Conservation (phyloP, 2,888 invertebrate genomes). For the Tortrix viridana region DNA sequence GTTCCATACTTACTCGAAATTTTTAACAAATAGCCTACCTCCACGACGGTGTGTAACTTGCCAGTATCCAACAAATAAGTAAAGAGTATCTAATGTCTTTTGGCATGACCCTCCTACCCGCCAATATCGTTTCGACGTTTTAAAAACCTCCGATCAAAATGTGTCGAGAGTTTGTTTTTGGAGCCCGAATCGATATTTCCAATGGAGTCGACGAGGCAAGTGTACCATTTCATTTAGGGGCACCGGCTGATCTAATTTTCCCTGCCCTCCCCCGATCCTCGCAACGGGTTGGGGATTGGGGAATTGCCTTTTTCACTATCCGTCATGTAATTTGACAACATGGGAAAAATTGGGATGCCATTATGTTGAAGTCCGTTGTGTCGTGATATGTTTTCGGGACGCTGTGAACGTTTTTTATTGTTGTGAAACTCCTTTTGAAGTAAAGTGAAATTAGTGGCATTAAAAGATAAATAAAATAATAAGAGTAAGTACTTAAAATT, state of each 20-base stretch:
- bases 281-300: constrained; percentile 27
- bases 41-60: no score
- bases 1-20: no score
- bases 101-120: no score
- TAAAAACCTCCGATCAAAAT: neutral
- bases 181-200: constrained; percentile 31
- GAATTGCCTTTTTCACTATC: constrained; percentile 37
- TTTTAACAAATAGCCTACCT: no score
- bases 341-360: constrained; percentile 22
- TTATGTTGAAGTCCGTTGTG: constrained; percentile 24
- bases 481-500: no score
- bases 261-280: constrained; percentile 27
- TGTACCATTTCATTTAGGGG: constrained; percentile 36
- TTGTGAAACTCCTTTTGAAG: neutral
- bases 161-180: constrained; percentile 24
- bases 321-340: constrained; percentile 36
- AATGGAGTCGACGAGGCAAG: constrained; percentile 25
- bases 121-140: neutral
- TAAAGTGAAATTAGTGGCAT: no score
- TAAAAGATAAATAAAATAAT: no score
- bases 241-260: constrained; percentile 34
- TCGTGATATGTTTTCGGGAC: constrained; percentile 8
- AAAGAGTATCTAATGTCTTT: no score
- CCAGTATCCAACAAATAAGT: no score
- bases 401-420: constrained; percentile 10